Base-by-base conservation (phyloP, 2,113 vertebrate species). In the Pantherophis guttatus region DNA sequence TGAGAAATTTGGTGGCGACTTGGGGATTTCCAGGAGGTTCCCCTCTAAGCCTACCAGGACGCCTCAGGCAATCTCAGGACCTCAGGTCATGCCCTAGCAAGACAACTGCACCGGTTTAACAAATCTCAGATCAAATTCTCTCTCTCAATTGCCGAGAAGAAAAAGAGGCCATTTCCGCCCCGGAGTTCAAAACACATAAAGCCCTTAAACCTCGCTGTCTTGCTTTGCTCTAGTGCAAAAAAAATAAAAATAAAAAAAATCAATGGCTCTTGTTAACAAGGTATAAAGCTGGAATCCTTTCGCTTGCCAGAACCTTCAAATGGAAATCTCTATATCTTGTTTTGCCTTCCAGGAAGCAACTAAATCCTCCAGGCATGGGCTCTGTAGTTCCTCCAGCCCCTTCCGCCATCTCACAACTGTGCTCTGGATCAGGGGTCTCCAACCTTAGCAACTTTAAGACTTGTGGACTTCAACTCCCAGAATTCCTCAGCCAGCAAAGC, bases 181-280 rank as follows among this genome's bases (percentile, higher is more conserved):
- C 54, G 87, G 2, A 11, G 33, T 52, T 19, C 90, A 94, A 75
- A 94, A 87, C 65, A 95, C 90, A 94, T 58, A 50, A 90, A 94
- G 90, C 89, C 93, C 95, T 86, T 91, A 88, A 94, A 88, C 50
- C 92, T 50, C 57, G 53, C 2, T 0, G 91, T 23, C 86, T 88
- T 2, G 0, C 81, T 48, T 96, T 90, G 65, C 94, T 95, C 93
- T 59, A 0, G 9, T 90, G 92, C 86, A 92, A 95, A 96, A n/a
- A 93, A 95, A 96, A 44, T 44, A 44, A 44, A 95, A 96, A n/a
- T 93, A 95, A 96, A 44, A 3, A 44, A 44, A 44, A 44, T 95
- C 96, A 93, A 95, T 96, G 70, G 94, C 95, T 96, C 94, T 94
- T 91, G 91, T 85, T 87, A 94, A 90, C 50, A 90, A 81, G 0